These are phyloP conservation scores for Drosophila mayri DNA, from an alignment of 1,140 invertebrate species.

Conservation along the genomic window DNA sequence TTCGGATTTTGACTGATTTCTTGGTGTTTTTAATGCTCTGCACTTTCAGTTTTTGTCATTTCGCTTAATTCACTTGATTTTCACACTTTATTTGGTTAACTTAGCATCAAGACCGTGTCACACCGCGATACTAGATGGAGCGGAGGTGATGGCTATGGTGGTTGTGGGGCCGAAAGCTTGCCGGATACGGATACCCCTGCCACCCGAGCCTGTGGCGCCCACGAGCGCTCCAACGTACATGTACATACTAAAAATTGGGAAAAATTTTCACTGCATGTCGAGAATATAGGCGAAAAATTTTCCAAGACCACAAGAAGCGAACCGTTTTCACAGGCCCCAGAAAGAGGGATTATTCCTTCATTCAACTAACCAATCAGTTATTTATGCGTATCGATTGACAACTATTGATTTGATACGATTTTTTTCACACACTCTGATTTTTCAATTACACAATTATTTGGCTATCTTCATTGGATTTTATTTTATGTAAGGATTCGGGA, in stretches of 20 bases:
- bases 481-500: constrained; percentile 25
- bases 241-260: constrained; percentile 85
- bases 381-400: constrained; percentile 44
- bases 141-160: constrained; percentile 15
- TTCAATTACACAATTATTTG: constrained; percentile 69
- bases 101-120: constrained; percentile 43
- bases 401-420: constrained; percentile 56
- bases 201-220: constrained; percentile 65
- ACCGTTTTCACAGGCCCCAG: constrained; percentile 5
- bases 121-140: constrained; percentile 28
- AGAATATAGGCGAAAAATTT: constrained; percentile 64
- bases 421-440: constrained; percentile 43
- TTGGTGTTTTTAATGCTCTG: constrained; percentile 41
- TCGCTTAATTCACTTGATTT: constrained; percentile 60
- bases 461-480: constrained; percentile 3
- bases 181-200: constrained; percentile 53
- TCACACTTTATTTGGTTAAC: constrained; percentile 56
- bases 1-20: constrained; percentile 45
- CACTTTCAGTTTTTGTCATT: constrained; percentile 67
- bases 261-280: constrained; percentile 75
- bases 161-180: constrained; percentile 61
- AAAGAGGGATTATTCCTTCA: constrained; percentile 1
- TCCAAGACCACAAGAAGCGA: constrained; percentile 20
- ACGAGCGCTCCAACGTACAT: constrained; percentile 77
- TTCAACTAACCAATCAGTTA: constrained; percentile 18